A percentile compares a stretch with the other conserved stretches of the same genome.
Evolutionary conservation across 2,888 invertebrate species (phyloP).

Genomic region (Willowsia nigromaculata): DNA sequence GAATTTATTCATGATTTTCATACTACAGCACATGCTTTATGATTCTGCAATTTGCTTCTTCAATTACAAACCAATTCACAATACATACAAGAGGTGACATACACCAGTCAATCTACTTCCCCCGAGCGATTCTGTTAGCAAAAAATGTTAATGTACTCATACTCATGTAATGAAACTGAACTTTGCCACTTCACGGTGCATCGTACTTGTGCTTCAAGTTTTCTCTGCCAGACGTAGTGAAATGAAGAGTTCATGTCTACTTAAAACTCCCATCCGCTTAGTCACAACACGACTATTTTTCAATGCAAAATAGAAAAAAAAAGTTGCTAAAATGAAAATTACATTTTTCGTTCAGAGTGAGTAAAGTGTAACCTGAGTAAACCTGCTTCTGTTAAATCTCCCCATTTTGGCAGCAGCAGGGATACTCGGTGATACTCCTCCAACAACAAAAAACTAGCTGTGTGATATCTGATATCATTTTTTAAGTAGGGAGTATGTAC

Average conservation of each 20-base stretch:
- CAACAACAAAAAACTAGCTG: neutral
- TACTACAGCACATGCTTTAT: no score
- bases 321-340: neutral
- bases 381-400: slow-evolving; percentile 36
- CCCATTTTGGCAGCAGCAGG: neutral
- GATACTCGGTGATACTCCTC: neutral
- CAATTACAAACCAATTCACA: no score
- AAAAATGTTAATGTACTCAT: neutral
- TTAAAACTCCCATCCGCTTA: no score
- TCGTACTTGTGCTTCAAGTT: slow-evolving; percentile 5
- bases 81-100: no score
- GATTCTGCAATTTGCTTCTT: no score
- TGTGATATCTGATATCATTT: slow-evolving; percentile 51
- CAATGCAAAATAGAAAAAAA: neutral
- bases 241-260: slow-evolving; percentile 34
- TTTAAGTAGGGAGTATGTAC: neutral
- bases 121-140: no score
- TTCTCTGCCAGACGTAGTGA: slow-evolving; percentile 30
- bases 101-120: neutral
- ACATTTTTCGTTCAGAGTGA: neutral
- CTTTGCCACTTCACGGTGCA: neutral
- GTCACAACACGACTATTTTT: no score
- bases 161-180: slow-evolving; percentile 8
- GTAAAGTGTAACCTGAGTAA: neutral
- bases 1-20: no score